These are phyloP conservation scores for Ciconia stormi DNA, from an alignment of 2,113 vertebrate genomes.

Conservation along the genomic window DNA sequence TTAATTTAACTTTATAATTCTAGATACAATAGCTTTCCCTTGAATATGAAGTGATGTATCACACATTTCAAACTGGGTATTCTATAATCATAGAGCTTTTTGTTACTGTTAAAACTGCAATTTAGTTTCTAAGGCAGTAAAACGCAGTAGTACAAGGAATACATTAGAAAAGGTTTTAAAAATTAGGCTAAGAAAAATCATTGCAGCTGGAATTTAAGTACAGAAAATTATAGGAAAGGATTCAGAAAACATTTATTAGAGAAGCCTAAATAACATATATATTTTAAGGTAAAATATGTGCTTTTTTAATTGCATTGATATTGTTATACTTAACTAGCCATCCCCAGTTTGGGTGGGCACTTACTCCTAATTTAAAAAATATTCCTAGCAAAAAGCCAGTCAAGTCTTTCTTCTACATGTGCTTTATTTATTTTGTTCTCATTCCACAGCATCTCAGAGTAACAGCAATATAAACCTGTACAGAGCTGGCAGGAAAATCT, in stretches of 20 bases:
- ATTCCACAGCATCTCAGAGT: not conserved
- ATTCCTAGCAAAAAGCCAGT: not conserved
- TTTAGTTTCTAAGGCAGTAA: constrained; percentile 20
- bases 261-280: not conserved
- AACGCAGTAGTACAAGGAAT: not conserved
- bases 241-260: not conserved
- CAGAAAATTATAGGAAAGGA: not conserved
- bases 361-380: not conserved
- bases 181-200: constrained; percentile 55
- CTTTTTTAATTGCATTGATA: not conserved
- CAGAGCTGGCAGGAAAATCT: not conserved
- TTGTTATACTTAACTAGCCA: not conserved
- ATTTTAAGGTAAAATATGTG: not conserved
- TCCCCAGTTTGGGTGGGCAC: not conserved
- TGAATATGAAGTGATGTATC: constrained; percentile 42
- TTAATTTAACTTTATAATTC: constrained; percentile 54
- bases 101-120: constrained; percentile 23
- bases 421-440: not conserved
- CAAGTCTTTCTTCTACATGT: not conserved
- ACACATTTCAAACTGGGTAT: not conserved
- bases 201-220: not conserved
- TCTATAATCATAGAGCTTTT: constrained; percentile 26
- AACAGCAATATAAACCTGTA: not conserved
- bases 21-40: constrained; percentile 6
- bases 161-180: not conserved